Percentiles rank a stretch among this genome's conserved stretches.
Conservation (phyloP, 2,888 invertebrate genomes). For the Cheilosia variabilis region DNA sequence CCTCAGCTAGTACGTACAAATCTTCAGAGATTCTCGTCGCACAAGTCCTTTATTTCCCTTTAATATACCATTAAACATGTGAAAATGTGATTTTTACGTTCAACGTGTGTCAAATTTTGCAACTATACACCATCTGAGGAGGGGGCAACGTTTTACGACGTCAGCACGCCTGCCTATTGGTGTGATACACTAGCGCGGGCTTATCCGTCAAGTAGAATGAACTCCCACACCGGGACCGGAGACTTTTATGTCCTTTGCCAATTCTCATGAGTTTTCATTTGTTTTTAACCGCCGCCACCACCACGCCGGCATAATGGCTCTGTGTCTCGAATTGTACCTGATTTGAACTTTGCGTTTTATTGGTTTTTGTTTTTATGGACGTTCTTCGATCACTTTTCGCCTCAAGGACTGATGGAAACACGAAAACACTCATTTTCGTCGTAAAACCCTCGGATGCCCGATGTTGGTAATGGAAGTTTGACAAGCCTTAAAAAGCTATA, state of each 20-base stretch:
- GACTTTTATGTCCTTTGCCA: constrained; percentile 63
- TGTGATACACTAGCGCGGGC: constrained; percentile 17
- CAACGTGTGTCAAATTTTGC: constrained; percentile 61
- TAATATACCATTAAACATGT: constrained; percentile 65
- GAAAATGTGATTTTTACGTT: constrained; percentile 60
- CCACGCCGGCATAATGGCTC: neutral
- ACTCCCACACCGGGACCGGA: neutral
- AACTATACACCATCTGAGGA: constrained; percentile 38
- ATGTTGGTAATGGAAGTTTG: constrained; percentile 74
- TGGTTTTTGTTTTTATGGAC: constrained; percentile 66
- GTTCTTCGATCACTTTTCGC: constrained; percentile 64
- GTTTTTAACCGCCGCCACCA: constrained; percentile 40
- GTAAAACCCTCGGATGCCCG: constrained; percentile 66
- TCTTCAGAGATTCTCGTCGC: neutral
- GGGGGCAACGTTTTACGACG: constrained; percentile 44
- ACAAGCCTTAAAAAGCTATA: constrained; percentile 74
- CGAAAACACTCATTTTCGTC: constrained; percentile 72
- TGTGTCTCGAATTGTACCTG: constrained; percentile 59
- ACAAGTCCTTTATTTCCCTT: constrained; percentile 40
- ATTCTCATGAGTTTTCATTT: constrained; percentile 75
- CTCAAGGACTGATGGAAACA: constrained; percentile 67
- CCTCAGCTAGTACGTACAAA: neutral
- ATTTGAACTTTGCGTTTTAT: constrained; percentile 75
- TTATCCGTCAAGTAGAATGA: constrained; percentile 13
- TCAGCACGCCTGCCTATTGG: constrained; percentile 55